Evolutionary conservation across 2,113 vertebrate species (phyloP).

Genomic region (Misgurnus mizolepis): DNA sequence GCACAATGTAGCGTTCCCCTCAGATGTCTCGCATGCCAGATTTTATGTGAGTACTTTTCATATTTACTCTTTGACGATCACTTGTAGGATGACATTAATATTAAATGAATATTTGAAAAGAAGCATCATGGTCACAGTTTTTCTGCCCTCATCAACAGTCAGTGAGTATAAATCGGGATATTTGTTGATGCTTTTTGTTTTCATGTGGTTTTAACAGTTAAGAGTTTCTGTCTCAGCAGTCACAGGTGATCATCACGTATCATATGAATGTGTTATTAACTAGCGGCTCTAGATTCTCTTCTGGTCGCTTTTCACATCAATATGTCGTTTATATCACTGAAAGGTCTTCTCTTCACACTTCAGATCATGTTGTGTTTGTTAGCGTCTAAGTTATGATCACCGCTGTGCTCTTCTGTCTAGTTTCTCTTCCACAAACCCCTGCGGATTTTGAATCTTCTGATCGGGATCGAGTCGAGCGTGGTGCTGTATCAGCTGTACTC

Average conservation of each 20-base stretch:
- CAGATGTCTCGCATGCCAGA: slow-evolving; percentile 94
- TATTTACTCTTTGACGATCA: neutral
- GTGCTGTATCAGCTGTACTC: slow-evolving; percentile 98
- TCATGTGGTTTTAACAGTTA: no score
- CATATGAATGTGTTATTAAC: no score
- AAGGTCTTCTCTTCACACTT: no score
- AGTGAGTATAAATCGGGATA: no score
- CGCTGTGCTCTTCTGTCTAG: slow-evolving; percentile 61
- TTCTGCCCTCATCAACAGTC: no score
- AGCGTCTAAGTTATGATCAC: no score
- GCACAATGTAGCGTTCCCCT: slow-evolving; percentile 96
- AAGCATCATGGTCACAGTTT: no score
- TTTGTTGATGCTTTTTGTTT: no score
- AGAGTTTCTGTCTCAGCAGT: no score
- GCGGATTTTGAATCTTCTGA: slow-evolving; percentile 96
- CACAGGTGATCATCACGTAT: no score
- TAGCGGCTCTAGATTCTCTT: neutral
- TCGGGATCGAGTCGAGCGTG: slow-evolving; percentile 93
- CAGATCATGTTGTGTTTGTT: no score
- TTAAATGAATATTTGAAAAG: neutral
- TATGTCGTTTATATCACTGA: no score
- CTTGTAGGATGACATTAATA: neutral
- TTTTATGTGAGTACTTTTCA: slow-evolving; percentile 91
- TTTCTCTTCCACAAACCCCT: slow-evolving; percentile 97
- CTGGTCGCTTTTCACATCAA: neutral